Evolutionary conservation across 2,888 invertebrate genomes (phyloP), one percentile per base, ranked within the genome.

Genomic region (Drosophila parthenogenetica): DNA sequence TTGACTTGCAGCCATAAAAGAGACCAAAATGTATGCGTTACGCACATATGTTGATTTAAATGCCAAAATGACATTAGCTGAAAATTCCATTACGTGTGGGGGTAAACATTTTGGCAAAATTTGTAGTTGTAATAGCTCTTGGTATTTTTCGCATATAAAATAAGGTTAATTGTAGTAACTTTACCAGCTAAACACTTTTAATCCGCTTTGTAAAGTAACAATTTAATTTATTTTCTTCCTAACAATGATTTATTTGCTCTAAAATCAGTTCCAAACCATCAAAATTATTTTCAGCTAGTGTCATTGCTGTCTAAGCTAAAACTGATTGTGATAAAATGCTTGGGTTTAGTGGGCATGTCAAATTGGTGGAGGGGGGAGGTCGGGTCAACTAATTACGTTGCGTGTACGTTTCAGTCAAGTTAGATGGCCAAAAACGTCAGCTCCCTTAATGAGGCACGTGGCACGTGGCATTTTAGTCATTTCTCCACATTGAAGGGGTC

Each of bases 391-490:
- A 81, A 81, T 81, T 81, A 75, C 66, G 64, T 53, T 63, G 73
- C 66, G 67, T 74, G 65, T 71, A 49, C 70, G 43, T 53, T 50
- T n/a, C 55, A 42, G 54, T 39, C 49, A 58, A 37, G 39, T 43
- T 17, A 35, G 13, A 35, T 13, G 13, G 35, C 35, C 35, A 35
- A 35, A 35, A 35, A 35, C 35, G 35, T 13, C 13, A 35, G 35
- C 35, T 35, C 13, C 35, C 35, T 35, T 74, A 83, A 88, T 84
- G 89, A 86, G 89, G 69, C 87, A 88, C 83, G 83, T 84, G 74
- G 66, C 68, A 63, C 83, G 83, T 84, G 74, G 66, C 69, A 63
- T 62, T 66, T 79, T 79, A 86, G 73, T 73, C 79, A 79, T 85
- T 85, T 85, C 87, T 79, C 53, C 69, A 61, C 73, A 63, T 64